Evolutionary conservation across 1,140 invertebrate genomes (phyloP).

Genomic region (Zaprionus ghesquierei): DNA sequence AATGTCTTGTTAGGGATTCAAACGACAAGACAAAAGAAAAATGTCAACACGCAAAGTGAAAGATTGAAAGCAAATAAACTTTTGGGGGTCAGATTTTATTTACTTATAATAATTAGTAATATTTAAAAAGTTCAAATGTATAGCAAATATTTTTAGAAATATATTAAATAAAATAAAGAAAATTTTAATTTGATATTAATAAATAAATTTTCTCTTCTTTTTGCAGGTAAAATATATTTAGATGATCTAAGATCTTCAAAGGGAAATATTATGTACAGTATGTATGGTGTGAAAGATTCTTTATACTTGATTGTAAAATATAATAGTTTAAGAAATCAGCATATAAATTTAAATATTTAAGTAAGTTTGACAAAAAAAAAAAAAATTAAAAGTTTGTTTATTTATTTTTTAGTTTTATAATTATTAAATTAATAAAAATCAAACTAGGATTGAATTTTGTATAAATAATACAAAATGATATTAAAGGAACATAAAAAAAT

Average conservation of each 20-base stretch:
- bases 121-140: neutral
- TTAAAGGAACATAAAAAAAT: too few relatives aligned
- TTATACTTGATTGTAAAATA: too few relatives aligned
- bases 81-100: too few relatives aligned
- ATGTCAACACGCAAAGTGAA: neutral
- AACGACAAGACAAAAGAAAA: constrained; percentile 1
- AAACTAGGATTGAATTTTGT: too few relatives aligned
- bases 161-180: neutral
- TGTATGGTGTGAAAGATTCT: too few relatives aligned
- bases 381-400: too few relatives aligned
- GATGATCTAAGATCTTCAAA: neutral
- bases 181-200: neutral
- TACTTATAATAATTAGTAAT: neutral
- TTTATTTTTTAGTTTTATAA: too few relatives aligned
- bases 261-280: neutral
- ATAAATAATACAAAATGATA: too few relatives aligned
- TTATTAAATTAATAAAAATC: too few relatives aligned
- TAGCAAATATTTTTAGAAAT: neutral
- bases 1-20: constrained; percentile 40
- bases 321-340: neutral
- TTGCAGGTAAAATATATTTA: constrained; percentile 44
- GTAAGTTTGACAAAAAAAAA: too few relatives aligned
- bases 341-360: too few relatives aligned
- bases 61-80: neutral
- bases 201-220: neutral